Conservation (phyloP, 2,888 invertebrate genomes). For the Biston stratarius region DNA sequence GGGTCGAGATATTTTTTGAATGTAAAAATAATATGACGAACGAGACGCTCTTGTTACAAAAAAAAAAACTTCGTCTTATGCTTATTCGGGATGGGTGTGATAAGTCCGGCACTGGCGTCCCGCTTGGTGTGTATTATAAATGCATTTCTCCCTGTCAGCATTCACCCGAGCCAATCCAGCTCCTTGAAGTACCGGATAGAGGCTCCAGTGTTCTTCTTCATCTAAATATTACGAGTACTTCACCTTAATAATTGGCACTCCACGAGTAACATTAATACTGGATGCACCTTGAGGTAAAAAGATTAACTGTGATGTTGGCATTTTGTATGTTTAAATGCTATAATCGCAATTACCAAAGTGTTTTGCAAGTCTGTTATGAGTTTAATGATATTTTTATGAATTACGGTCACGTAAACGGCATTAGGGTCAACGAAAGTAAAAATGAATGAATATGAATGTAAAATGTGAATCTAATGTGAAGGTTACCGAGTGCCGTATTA, state of each 20-base stretch:
- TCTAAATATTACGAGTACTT: neutral
- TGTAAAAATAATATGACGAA: no score
- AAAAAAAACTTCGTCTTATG: no score
- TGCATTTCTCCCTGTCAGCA: no score
- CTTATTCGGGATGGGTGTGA: no score
- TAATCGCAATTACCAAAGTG: slow-evolving; percentile 24
- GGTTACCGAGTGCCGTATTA: neutral
- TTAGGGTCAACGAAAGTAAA: slow-evolving; percentile 36
- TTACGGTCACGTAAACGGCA: slow-evolving; percentile 22
- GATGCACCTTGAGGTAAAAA: slow-evolving; percentile 44
- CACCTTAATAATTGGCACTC: slow-evolving; percentile 14
- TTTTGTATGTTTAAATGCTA: slow-evolving; percentile 32
- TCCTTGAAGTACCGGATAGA: no score
- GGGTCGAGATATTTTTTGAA: no score
- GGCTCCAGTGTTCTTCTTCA: no score
- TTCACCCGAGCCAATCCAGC: no score
- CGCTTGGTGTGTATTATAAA: no score
- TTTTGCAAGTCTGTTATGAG: slow-evolving; percentile 20
- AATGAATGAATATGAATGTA: slow-evolving; percentile 19
- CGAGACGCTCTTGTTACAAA: no score
- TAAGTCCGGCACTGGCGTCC: no score
- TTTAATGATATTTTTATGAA: slow-evolving; percentile 24
- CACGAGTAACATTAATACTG: slow-evolving; percentile 12
- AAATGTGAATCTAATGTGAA: slow-evolving; percentile 21
- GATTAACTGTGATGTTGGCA: slow-evolving; percentile 40